Evolutionary conservation across 2,113 vertebrate species (phyloP), one percentile per base, ranked within the genome.

Genomic region (Nansenia antarctica): DNA sequence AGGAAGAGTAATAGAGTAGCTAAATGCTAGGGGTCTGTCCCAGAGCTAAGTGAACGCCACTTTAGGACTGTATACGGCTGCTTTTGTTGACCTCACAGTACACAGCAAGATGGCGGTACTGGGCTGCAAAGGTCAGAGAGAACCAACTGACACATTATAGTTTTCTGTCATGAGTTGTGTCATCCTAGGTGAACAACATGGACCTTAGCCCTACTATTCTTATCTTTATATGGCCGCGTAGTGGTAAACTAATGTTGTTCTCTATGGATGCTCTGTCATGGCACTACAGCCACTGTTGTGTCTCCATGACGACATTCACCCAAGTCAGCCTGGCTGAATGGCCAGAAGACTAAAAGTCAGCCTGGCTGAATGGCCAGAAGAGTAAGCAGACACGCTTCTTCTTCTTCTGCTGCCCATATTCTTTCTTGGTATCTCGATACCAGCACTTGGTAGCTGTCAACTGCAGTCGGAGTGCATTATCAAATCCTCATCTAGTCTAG

Each of bases 251-350:
- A 47, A 29, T 59, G 76, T 70, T 80, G 76, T 60, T 15, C 65
- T 69, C 20, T 3, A 30, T 32, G 60, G 73, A 79, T 63, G 72
- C 26, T 80, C 79, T 79, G 80, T 76, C 65, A 29, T 77, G 54
- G 70, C 72, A 86, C 80, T 84, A 22, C 84, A 84, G 82, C 57
- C 54, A 39, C 72, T 15, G 9, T 65, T 69, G 64, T 79, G 69
- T 86, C 79, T 84, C 63, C 34, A 58, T 24, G 62, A 78, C 75
- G 86, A 75, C 15, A 76, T 81, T 80, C 74, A 59, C 71, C 80
- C 82, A 80, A 80, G 68, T 65, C 79, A 86, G 69, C 79, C 69
- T 63, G 73, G 68, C 82, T 80, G 81, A 88, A 83, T 81, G 83
- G 73, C 66, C 3, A 45, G n/a, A n/a, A 60, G 67, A 31, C n/a